Evolutionary conservation across 2,797 vertebrate genomes (phyloP), one percentile per base, ranked within the genome.

Genomic region (Galaxias olidus): DNA sequence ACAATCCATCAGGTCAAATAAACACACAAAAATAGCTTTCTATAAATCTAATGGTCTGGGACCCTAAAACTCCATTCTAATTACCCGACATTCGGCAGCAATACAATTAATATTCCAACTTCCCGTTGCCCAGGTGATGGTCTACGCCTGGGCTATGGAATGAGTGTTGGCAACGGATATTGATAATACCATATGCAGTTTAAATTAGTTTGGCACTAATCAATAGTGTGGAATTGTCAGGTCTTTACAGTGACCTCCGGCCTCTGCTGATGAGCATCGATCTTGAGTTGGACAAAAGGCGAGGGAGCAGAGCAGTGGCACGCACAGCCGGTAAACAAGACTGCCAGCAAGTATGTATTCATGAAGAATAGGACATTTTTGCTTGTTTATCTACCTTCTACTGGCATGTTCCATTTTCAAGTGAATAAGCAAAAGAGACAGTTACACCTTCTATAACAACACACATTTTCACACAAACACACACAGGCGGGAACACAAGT

Each of bases 151-250:
- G 48, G 72, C 73, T 61, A 63, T 44, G 54, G 65, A 78, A 78
- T 74, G 65, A 69, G 64, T 74, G 73, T 76, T 76, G 73, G 70
- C 60, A 75, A 58, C 59, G 51, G 59, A 53, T 84, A 88, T 81
- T 76, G 76, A 89, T 81, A 82, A 85, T 82, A 79, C 76, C 80
- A 80, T 79, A 79, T 65, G 75, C 66, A 64, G 75, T 81, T 84
- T 83, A 81, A 87, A 89, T 87, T 68, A 85, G 81, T 73, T 75
- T 80, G 68, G 65, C 59, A 60, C 66, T 65, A 74, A 91, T 91
- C 87, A 74, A 91, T 90, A 70, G 57, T 51, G 72, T 68, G 71
- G 72, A 76, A 77, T 82, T 79, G 74, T 84, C 80, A 74, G 65
- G 73, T 68, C 65, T 82, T 73, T 81, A 83, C 75, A 84, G 73